phyloP scores from a whole-genome alignment of 2,113 vertebrate genomes.

The Syrmaticus mikado region DNA sequence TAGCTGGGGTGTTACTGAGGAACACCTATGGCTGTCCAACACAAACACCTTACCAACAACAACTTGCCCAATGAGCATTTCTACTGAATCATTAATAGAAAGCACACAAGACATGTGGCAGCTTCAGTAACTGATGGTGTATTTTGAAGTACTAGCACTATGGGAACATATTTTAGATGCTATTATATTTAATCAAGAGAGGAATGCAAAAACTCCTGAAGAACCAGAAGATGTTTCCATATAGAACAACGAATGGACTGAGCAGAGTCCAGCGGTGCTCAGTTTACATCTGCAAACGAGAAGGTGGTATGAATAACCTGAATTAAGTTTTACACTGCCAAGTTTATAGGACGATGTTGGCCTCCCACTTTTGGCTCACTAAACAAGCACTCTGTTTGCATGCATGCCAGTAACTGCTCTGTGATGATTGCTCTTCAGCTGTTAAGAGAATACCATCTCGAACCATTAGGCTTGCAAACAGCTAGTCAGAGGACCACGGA shows the following conservation, averaged over 20 bases:
- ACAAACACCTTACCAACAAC: no score
- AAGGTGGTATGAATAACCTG: not conserved
- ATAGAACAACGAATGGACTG: not conserved
- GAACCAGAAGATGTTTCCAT: not conserved
- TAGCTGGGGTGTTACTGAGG: no score
- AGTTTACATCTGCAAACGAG: not conserved
- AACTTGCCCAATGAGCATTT: no score
- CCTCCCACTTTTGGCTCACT: not conserved
- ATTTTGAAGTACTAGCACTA: not conserved
- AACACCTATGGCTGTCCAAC: no score
- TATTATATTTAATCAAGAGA: not conserved
- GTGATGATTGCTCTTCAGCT: not conserved
- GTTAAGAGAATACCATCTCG: not conserved
- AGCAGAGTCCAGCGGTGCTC: not conserved
- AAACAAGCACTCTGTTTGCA: not conserved
- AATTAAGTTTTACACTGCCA: not conserved
- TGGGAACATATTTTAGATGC: not conserved
- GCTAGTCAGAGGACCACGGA: not conserved
- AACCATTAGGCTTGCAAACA: not conserved
- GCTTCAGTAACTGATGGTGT: not conserved
- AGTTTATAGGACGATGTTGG: not conserved
- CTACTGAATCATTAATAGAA: not conserved
- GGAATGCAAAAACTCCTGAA: not conserved
- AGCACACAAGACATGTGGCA: not conserved
- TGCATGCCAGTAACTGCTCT: not conserved